Percentiles rank a stretch among this genome's conserved stretches.
Conservation (phyloP, 2,113 vertebrate genomes). For the Callopanchax toddi region DNA sequence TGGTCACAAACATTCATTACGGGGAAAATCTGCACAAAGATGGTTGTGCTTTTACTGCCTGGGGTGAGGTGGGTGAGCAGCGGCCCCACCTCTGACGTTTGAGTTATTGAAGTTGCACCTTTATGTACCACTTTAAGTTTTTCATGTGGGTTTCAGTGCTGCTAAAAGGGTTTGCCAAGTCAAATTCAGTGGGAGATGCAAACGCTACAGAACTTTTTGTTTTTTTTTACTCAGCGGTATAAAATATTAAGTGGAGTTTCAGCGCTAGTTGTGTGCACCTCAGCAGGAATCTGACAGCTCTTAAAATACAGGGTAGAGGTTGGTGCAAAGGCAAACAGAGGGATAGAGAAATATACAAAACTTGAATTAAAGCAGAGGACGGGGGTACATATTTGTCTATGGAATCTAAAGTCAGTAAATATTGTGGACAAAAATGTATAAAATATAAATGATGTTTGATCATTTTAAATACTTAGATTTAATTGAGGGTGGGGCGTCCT, state of each 20-base stretch:
- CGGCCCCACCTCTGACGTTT: constrained; percentile 2
- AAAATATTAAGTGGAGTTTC: constrained; percentile 56
- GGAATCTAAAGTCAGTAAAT: too few species aligned
- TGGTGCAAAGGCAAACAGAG: constrained; percentile 33
- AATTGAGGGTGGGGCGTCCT: constrained; percentile 33
- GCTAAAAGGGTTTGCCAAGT: constrained; percentile 35
- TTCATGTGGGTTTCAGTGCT: constrained; percentile 24
- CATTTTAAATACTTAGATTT: constrained; percentile 34
- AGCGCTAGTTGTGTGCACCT: constrained; percentile 38
- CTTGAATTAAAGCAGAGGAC: constrained; percentile 29
- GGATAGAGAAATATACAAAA: constrained; percentile 17
- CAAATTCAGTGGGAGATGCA: constrained; percentile 27
- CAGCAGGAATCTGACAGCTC: constrained; percentile 55
- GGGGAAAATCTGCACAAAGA: constrained; percentile 24
- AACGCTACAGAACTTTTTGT: constrained; percentile 32
- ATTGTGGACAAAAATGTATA: constrained; percentile 16
- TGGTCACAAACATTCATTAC: constrained; percentile 57
- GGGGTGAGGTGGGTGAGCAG: constrained; percentile 33
- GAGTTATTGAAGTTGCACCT: constrained; percentile 30
- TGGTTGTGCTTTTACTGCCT: constrained; percentile 30
- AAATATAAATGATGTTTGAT: constrained; percentile 22
- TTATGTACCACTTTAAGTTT: constrained; percentile 34
- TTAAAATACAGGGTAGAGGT: constrained; percentile 46
- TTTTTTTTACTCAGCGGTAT: constrained; percentile 33
- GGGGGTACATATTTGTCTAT: constrained; percentile 7